Conservation (phyloP, 2,797 vertebrate species). For the Squalus acanthias region DNA sequence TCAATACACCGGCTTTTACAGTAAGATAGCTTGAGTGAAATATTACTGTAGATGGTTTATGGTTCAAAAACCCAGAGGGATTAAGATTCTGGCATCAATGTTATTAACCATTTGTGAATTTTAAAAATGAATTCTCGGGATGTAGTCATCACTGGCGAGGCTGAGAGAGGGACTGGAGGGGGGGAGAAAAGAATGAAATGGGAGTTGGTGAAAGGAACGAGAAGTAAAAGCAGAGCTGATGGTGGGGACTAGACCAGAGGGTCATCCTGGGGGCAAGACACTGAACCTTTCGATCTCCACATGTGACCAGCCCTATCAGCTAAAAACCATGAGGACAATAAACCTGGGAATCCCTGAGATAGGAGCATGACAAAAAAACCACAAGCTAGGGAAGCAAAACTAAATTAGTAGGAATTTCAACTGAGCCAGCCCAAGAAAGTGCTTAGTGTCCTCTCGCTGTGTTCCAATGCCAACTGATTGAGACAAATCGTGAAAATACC, state of each 20-base stretch:
- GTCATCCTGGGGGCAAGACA: neutral
- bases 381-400: neutral
- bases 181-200: too few species aligned
- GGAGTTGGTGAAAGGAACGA: neutral
- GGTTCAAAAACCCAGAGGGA: neutral
- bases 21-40: neutral
- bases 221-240: neutral
- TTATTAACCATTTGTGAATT: neutral
- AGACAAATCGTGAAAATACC: neutral
- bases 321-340: neutral
- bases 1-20: neutral
- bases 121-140: neutral
- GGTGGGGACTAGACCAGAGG: neutral
- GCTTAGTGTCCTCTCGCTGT: neutral
- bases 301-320: neutral
- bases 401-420: neutral
- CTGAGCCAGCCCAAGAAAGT: neutral
- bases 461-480: neutral
- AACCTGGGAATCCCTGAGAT: neutral
- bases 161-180: too few species aligned
- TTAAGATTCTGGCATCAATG: neutral
- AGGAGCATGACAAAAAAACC: neutral
- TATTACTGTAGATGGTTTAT: neutral
- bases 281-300: neutral
- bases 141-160: neutral